Base-by-base conservation (phyloP, 92 coral and sea anemone genomes). In the Diadumene lineata region DNA sequence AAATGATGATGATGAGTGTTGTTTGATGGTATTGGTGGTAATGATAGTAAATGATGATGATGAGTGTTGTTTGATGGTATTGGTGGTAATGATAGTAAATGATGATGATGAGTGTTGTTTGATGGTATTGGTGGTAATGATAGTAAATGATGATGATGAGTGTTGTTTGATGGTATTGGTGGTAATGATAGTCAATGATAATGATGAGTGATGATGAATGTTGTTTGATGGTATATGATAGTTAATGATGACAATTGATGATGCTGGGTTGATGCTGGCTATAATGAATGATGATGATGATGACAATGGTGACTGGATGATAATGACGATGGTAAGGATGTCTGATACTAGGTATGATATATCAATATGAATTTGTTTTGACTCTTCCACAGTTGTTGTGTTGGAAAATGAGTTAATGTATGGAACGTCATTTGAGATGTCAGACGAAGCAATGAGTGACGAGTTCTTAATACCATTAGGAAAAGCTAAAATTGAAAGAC, bases 341-440 rank as follows among this genome's bases (percentile, higher is more conserved):
- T n/a, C n/a, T n/a, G n/a, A n/a, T n/a, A n/a, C n/a, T n/a, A n/a
- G n/a, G n/a, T n/a, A n/a, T n/a, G n/a, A n/a, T n/a, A n/a, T n/a
- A n/a, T n/a, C n/a, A n/a, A n/a, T n/a, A n/a, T n/a, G n/a, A n/a
- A n/a, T n/a, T n/a, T n/a, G n/a, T n/a, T n/a, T n/a, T n/a, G n/a
- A n/a, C n/a, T n/a, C n/a, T 51, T 32, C 77, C 48, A 6, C 48
- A 94, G 98, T 94, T 74, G 89, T 94, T 22, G 82, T 94, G 48
- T 75, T 94, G 56, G 98, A 94, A 77, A 94, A 94, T 86, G 98
- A 94, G 74, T 71, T 94, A 33, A 50, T 94, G 86, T 94, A 94
- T 72, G 98, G 97, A 38, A 64, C 76, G 18, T 81, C 81, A 24
- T 94, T 94, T 82, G 90, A 94, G 66, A 78, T 94, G 92, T 84